A percentile compares a stretch with the other conserved stretches of the same genome.
These are phyloP conservation scores for Clusia tigrina DNA, from an alignment of 2,888 invertebrate species.

Conservation along the genomic window DNA sequence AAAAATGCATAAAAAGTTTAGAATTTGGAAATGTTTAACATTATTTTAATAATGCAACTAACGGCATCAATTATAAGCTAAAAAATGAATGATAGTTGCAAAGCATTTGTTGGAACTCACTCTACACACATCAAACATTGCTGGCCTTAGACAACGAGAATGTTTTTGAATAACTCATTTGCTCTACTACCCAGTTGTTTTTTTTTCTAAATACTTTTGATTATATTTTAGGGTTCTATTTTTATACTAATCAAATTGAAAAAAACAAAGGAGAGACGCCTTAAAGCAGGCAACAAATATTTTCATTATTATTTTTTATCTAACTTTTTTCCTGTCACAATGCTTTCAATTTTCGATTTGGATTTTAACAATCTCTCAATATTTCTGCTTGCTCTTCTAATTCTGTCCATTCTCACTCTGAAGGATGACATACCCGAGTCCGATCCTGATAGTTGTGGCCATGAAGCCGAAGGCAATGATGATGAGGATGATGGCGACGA, in stretches of 20 bases:
- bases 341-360: not conserved
- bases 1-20: constrained; percentile 14
- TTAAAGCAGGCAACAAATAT: constrained; percentile 25
- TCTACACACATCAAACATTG: constrained; percentile 42
- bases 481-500: constrained; percentile 63
- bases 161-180: constrained; percentile 31
- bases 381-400: not conserved
- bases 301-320: not conserved
- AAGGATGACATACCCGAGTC: constrained; percentile 64
- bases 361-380: not conserved
- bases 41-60: constrained; percentile 1
- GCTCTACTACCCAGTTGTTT: not conserved
- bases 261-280: not conserved
- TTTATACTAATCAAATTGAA: not conserved
- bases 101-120: constrained; percentile 33
- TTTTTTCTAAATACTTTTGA: not conserved
- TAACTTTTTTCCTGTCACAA: not conserved
- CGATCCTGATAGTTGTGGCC: constrained; percentile 63
- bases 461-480: constrained; percentile 58
- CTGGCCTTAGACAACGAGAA: constrained; percentile 63
- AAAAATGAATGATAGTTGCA: not conserved
- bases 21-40: not conserved
- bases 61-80: not conserved
- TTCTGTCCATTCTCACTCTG: not conserved
- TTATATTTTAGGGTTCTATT: not conserved